Evolutionary conservation across 1,140 invertebrate genomes (phyloP).

Genomic region (Hesperophylax magnus): DNA sequence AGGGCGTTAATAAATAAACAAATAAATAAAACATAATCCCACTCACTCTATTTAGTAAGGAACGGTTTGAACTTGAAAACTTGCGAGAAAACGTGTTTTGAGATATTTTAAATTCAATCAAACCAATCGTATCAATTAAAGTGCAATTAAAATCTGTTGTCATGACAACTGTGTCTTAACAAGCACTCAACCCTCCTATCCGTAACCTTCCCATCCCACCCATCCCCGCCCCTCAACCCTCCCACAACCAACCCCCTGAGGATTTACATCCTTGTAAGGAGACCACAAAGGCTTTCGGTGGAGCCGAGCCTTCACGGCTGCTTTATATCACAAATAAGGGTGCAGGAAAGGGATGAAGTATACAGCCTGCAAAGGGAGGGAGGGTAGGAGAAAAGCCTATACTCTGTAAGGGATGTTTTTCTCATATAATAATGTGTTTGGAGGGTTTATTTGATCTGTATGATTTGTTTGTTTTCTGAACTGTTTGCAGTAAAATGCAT

Average conservation of each 20-base stretch:
- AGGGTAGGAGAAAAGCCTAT: background rate
- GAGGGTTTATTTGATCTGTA: background rate
- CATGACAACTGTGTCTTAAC: background rate
- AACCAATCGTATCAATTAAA: background rate
- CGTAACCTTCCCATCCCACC: background rate
- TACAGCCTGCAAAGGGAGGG: background rate
- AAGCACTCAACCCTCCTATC: background rate
- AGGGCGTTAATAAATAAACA: background rate
- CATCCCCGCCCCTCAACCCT: background rate
- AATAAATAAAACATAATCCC: background rate
- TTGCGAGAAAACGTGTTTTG: background rate
- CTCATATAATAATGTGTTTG: too few relatives aligned
- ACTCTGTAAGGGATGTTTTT: background rate
- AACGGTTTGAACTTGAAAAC: background rate
- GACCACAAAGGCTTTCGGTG: background rate
- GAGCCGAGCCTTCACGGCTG: background rate
- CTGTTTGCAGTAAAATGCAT: too few relatives aligned
- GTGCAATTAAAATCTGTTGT: background rate
- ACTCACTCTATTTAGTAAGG: background rate
- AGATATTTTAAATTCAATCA: too few relatives aligned
- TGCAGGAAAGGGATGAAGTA: background rate
- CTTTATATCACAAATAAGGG: background rate
- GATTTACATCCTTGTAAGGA: background rate
- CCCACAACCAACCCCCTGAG: background rate
- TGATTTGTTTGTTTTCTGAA: conserved; percentile 5